These are phyloP conservation scores for Eleginops maclovinus DNA, from an alignment of 2,113 vertebrate genomes.

Conservation along the genomic window DNA sequence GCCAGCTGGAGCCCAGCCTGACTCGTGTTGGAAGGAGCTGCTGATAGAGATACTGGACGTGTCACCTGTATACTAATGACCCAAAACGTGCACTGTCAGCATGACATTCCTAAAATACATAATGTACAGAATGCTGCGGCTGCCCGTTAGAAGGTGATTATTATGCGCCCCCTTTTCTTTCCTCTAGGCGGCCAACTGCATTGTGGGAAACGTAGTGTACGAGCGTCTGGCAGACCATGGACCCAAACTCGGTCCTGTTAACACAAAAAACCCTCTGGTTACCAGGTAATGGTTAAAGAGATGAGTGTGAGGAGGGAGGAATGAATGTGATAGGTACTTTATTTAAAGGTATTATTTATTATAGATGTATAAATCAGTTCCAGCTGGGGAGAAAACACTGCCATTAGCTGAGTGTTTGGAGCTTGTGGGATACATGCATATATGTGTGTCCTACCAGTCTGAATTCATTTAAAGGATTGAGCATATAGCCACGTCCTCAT, in stretches of 20 bases:
- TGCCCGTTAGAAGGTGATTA: not conserved
- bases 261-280: constrained; percentile 88
- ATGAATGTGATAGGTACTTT: not conserved
- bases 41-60: not conserved
- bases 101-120: not conserved
- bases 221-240: constrained; percentile 92
- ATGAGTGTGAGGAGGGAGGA: not conserved
- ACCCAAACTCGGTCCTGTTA: constrained; percentile 91
- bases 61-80: not conserved
- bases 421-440: not conserved
- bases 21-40: not conserved
- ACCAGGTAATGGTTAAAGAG: constrained; percentile 85
- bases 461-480: too few relatives aligned
- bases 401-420: not conserved
- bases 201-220: constrained; percentile 91
- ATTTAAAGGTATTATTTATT: not conserved
- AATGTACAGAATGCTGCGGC: not conserved
- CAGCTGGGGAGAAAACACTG: not conserved
- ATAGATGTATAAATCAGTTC: too few relatives aligned
- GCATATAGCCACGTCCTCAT: too few relatives aligned
- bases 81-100: not conserved
- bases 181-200: constrained; percentile 90
- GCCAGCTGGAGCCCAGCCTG: constrained; percentile 9
- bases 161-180: constrained; percentile 16
- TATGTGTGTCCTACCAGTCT: too few relatives aligned